These are phyloP conservation scores for Catamblyrhynchus diadema DNA, from an alignment of 2,797 vertebrate genomes.

Conservation along the genomic window DNA sequence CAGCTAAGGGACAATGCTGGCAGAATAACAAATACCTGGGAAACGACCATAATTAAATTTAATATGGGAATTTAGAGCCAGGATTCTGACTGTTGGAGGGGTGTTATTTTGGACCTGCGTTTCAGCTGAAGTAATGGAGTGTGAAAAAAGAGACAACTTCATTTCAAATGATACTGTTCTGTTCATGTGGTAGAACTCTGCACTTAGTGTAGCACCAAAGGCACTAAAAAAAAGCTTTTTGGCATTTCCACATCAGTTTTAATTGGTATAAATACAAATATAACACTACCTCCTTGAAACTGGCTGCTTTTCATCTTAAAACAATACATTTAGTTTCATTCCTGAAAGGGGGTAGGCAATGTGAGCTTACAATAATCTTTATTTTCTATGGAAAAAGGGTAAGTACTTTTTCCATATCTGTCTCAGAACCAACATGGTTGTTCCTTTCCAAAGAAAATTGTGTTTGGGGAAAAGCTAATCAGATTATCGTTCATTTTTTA, in stretches of 20 bases:
- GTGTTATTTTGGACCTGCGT: not conserved
- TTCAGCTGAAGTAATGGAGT: not conserved
- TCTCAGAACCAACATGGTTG: not conserved
- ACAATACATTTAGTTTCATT: not conserved
- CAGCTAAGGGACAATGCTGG: not conserved
- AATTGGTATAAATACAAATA: not conserved
- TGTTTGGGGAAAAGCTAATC: not conserved
- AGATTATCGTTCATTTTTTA: slow-evolving; percentile 1
- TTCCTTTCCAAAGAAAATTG: not conserved
- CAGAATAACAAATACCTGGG: not conserved
- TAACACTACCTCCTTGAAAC: not conserved
- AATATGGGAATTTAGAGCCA: not conserved
- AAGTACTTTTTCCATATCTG: not conserved
- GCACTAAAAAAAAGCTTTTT: not conserved
- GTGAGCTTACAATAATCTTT: not conserved
- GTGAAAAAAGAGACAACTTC: not conserved
- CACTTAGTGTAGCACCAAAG: not conserved
- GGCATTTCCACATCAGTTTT: not conserved
- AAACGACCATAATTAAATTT: not conserved
- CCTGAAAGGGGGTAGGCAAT: not conserved
- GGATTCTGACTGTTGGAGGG: not conserved
- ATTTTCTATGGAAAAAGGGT: not conserved
- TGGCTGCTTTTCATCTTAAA: not conserved
- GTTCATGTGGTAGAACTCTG: not conserved
- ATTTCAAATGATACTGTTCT: not conserved